Percentiles rank a stretch among this genome's conserved stretches.
These are phyloP conservation scores for Coracias cyanogaster DNA, from an alignment of 2,797 vertebrate genomes.

Conservation along the genomic window DNA sequence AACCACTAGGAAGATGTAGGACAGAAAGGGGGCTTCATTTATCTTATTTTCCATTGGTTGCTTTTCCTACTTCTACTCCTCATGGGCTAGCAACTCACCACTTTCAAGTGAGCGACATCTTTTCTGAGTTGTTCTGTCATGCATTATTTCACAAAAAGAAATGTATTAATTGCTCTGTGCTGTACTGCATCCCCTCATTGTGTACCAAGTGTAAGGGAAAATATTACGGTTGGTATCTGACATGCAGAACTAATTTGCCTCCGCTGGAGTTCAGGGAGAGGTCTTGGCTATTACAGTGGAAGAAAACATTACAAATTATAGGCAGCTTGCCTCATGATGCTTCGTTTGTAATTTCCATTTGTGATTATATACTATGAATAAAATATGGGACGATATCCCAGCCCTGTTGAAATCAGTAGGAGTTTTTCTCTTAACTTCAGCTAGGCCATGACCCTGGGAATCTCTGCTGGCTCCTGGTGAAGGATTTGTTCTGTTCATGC, in stretches of 20 bases:
- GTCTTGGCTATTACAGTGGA: conserved; percentile 42
- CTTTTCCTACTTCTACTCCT: not conserved
- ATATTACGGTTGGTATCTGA: not conserved
- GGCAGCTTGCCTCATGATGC: not conserved
- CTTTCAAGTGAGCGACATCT: not conserved
- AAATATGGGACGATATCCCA: not conserved
- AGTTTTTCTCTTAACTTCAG: conserved; percentile 2
- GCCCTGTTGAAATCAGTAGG: not conserved
- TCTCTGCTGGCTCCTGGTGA: not conserved
- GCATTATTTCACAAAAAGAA: conserved; percentile 32
- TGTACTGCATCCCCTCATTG: not conserved
- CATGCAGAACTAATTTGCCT: conserved; percentile 62
- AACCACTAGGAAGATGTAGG: not conserved
- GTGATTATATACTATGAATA: not conserved
- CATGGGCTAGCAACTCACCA: not conserved
- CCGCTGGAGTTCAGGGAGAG: conserved; percentile 35
- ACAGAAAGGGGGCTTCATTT: not conserved
- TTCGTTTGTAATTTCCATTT: conserved; percentile 23
- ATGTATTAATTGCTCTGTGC: conserved; percentile 5
- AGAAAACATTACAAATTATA: conserved; percentile 20
- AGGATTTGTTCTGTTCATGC: not conserved
- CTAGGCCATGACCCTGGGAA: not conserved
- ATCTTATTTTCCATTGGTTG: not conserved
- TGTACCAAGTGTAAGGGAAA: conserved; percentile 26
- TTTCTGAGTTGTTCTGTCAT: conserved; percentile 9